These are phyloP conservation scores for Raja brachyura DNA, from an alignment of 2,113 vertebrate species.

Conservation along the genomic window DNA sequence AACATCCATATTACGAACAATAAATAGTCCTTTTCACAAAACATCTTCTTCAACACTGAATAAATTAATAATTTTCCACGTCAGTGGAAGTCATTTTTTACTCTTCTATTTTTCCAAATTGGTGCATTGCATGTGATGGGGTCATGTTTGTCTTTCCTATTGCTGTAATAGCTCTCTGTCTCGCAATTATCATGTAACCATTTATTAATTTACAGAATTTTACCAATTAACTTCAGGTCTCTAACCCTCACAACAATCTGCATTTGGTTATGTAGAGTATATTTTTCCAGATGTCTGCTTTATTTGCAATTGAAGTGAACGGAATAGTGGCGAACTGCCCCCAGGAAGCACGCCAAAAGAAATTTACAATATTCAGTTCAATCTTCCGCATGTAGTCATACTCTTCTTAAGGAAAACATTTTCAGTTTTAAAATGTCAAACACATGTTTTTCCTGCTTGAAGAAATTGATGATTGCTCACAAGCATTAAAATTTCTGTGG, in stretches of 20 bases:
- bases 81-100: not conserved
- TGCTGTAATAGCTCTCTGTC: constrained; percentile 17
- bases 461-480: not conserved
- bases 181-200: not conserved
- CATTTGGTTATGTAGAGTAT: not conserved
- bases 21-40: not conserved
- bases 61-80: constrained; percentile 25
- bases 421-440: not conserved
- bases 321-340: not conserved
- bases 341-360: not conserved
- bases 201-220: not conserved
- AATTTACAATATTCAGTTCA: not conserved
- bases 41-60: not conserved
- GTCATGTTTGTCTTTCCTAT: constrained; percentile 41
- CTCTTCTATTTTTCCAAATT: constrained; percentile 32
- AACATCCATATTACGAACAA: not conserved
- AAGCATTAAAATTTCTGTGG: not conserved
- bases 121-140: constrained; percentile 17
- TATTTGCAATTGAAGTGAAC: not conserved
- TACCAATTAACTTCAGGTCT: not conserved
- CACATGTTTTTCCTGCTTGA: not conserved
- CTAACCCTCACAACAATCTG: not conserved
- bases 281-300: constrained; percentile 1
- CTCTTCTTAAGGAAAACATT: not conserved
- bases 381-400: not conserved